Conservation (phyloP, 2,797 vertebrate genomes). For the Parauchenoglanis punctatus region DNA sequence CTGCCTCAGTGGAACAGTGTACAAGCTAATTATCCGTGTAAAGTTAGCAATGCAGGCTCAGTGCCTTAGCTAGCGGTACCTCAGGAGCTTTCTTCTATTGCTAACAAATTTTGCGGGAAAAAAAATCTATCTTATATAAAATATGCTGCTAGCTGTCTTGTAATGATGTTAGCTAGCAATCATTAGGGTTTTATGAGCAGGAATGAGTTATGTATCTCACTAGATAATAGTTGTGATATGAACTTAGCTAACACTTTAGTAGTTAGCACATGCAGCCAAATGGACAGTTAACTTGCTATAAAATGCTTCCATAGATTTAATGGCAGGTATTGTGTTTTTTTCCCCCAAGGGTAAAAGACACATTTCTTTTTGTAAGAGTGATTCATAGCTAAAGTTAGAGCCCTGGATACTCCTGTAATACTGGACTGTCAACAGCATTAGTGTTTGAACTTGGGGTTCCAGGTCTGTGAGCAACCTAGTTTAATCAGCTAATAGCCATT, state of each 20-base stretch:
- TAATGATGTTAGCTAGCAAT: not conserved
- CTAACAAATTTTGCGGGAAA: not conserved
- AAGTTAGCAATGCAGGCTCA: not conserved
- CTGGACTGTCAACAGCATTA: not conserved
- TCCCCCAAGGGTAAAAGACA: not conserved
- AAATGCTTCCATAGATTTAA: not conserved
- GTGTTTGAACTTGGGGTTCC: not conserved
- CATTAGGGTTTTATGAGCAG: not conserved
- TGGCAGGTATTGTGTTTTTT: not conserved
- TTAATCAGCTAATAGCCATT: not conserved
- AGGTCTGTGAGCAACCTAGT: not conserved
- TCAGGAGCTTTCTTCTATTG: not conserved
- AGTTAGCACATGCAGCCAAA: not conserved
- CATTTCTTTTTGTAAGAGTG: not conserved
- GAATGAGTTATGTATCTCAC: not conserved
- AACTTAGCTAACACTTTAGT: not conserved
- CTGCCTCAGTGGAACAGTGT: not conserved
- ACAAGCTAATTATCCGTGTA: constrained; percentile 11
- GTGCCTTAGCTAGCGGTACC: not conserved
- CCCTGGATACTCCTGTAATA: not conserved
- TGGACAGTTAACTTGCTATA: not conserved
- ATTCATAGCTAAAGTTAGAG: not conserved
- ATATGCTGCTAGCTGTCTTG: not conserved
- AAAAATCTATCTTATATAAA: not conserved
- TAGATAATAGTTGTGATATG: not conserved